phyloP scores from a whole-genome alignment of 2,888 invertebrate genomes.

The Monoplex corrugatus region DNA sequence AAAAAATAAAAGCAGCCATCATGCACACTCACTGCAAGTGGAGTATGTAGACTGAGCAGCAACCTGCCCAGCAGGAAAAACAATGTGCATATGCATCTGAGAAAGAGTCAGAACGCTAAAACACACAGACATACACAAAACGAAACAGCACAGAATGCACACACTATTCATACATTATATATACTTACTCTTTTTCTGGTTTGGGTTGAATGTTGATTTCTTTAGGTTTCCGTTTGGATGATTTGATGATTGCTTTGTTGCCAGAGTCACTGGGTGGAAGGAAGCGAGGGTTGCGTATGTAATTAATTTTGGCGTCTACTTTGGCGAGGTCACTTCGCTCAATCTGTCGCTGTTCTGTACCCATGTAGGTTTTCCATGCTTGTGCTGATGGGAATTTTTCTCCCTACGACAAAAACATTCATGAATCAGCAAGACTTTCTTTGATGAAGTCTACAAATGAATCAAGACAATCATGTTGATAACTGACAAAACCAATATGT shows the following conservation, averaged over 20 bases:
- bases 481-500: background rate
- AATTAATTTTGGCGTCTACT: slow-evolving; percentile 77
- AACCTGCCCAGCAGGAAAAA: too few species aligned
- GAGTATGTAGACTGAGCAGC: too few species aligned
- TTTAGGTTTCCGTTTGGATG: slow-evolving; percentile 67
- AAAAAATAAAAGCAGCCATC: too few species aligned
- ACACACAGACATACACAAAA: too few species aligned
- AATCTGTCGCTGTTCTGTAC: slow-evolving; percentile 72
- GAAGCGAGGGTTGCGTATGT: slow-evolving; percentile 76
- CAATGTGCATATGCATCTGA: too few species aligned
- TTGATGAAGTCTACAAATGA: too few species aligned
- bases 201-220: slow-evolving; percentile 74
- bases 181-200: slow-evolving; percentile 58
- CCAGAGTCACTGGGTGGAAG: slow-evolving; percentile 71
- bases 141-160: too few species aligned
- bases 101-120: too few species aligned
- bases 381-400: slow-evolving; percentile 52
- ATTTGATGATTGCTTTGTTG: slow-evolving; percentile 70
- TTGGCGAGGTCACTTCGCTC: slow-evolving; percentile 73
- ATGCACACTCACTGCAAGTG: too few species aligned
- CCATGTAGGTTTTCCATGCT: slow-evolving; percentile 78
- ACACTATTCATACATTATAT: too few species aligned
- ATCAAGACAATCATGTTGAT: too few species aligned
- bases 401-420: slow-evolving; percentile 18
- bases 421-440: background rate